Base-by-base conservation (phyloP, 2,888 invertebrate genomes). In the Chymomyza caudatula region DNA sequence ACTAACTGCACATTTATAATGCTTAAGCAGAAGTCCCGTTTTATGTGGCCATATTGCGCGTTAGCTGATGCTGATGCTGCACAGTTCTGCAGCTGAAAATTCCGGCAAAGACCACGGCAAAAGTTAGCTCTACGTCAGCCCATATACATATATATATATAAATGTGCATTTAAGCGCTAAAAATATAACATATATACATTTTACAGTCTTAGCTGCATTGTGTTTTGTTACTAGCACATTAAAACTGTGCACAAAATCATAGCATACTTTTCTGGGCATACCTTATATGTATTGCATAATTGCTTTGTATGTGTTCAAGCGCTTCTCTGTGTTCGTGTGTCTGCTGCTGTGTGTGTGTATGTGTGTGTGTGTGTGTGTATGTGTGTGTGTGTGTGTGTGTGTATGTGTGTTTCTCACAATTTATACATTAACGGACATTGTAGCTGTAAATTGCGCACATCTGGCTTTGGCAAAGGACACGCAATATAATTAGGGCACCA, bases 201-300 rank as follows among this genome's bases (percentile, higher is more conserved):
- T 11, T 29, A 29, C 11, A 11, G 29, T 29, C 29, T 37, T 37
- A 11, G 29, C 25, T 25, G 25, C 25, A 25, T 25, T 37, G 29
- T 37, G 11, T 13, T 11, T 29, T 37, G 8, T 37, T 37, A 11
- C 11, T 37, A 1, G 29, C 29, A 4, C 19, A 51, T 20, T 20
- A 20, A 17, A 51, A 20, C 6, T 51, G 20, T 51, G 43, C 69
- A 67, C 73, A 73, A 76, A 81, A 70, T 71, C 13, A 69, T 59
- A 63, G 73, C 75, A 71, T 67, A 75, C 68, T 71, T 77, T 81
- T 70, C 78, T 69, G 74, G 69, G 65, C 71, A 57, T 73, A 60
- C 43, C 68, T 78, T 78, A 78, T 84, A 76, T 73, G 82, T 82
- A 78, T 80, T 84, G 79, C 85, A 84, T 75, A 80, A 73, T 78